These are phyloP conservation scores for Rhinatrema bivittatum DNA, from an alignment of 2,797 vertebrate genomes.

Conservation along the genomic window DNA sequence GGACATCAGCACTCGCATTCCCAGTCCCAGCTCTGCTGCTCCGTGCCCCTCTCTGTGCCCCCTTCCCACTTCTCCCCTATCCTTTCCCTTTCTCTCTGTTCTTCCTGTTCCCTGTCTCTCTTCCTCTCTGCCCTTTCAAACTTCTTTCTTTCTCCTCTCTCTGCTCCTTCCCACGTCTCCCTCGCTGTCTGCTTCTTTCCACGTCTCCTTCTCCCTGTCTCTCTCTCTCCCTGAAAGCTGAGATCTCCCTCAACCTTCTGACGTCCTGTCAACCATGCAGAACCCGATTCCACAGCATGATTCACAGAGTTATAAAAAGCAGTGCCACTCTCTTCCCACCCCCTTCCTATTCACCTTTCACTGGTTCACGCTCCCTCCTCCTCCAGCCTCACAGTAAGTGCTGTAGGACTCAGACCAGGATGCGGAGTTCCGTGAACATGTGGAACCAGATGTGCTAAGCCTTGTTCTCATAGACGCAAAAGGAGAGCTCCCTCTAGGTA, in stretches of 20 bases:
- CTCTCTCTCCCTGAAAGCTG: background rate
- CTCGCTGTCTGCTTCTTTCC: background rate
- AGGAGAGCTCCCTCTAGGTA: too few relatives aligned
- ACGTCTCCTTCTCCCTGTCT: background rate
- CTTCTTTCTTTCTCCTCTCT: too few relatives aligned
- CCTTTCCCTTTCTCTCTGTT: background rate
- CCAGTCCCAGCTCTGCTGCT: background rate
- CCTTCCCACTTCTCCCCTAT: background rate
- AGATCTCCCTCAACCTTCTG: background rate
- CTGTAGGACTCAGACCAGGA: too few relatives aligned
- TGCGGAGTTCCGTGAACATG: too few relatives aligned
- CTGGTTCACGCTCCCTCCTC: background rate
- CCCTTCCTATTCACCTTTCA: background rate
- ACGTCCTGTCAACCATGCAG: background rate
- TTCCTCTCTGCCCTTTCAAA: too few relatives aligned
- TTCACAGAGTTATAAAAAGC: conserved; percentile 2
- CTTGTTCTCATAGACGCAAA: too few relatives aligned
- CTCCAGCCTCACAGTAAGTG: background rate
- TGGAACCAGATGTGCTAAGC: too few relatives aligned
- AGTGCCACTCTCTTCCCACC: background rate
- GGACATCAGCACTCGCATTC: background rate
- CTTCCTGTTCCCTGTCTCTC: background rate
- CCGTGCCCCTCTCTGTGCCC: too few relatives aligned
- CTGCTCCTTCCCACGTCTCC: background rate
- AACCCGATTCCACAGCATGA: background rate